Evolutionary conservation across 2,888 invertebrate species (phyloP).

Genomic region (Spisula solida): DNA sequence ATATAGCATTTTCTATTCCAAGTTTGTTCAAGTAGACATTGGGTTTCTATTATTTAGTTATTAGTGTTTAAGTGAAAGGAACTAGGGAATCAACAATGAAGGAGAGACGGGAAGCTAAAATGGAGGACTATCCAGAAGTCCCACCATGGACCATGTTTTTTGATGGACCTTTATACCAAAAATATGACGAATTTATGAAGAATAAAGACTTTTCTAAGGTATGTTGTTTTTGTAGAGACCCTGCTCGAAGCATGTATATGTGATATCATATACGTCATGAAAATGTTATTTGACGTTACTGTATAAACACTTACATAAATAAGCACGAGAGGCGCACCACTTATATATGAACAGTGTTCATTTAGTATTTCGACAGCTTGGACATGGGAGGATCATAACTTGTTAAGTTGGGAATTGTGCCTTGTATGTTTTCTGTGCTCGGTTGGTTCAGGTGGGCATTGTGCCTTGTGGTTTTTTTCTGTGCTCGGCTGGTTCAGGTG

Average conservation of each 20-base stretch:
- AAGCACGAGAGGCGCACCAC: too few relatives aligned
- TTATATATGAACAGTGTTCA: too few relatives aligned
- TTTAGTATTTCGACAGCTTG: too few relatives aligned
- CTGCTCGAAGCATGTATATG: not conserved
- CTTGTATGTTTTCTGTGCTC: too few relatives aligned
- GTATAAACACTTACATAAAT: too few relatives aligned
- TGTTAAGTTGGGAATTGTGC: too few relatives aligned
- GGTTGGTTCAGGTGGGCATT: too few relatives aligned
- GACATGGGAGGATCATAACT: too few relatives aligned
- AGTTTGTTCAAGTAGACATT: not conserved
- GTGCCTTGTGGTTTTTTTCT: too few relatives aligned
- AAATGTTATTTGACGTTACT: too few relatives aligned
- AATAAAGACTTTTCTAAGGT: constrained; percentile 76
- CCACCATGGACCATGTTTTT: constrained; percentile 77
- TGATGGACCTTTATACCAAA: constrained; percentile 73
- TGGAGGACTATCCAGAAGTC: constrained; percentile 55
- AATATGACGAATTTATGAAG: constrained; percentile 72
- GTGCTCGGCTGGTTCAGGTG: too few relatives aligned
- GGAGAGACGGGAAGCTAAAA: constrained; percentile 30
- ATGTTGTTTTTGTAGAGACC: constrained; percentile 3
- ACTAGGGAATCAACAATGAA: not conserved
- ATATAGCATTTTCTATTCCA: not conserved
- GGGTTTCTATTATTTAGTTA: not conserved
- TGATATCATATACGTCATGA: too few relatives aligned
- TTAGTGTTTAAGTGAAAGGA: not conserved